phyloP scores from a whole-genome alignment of 2,888 invertebrate species.

The Maniola hyperantus region DNA sequence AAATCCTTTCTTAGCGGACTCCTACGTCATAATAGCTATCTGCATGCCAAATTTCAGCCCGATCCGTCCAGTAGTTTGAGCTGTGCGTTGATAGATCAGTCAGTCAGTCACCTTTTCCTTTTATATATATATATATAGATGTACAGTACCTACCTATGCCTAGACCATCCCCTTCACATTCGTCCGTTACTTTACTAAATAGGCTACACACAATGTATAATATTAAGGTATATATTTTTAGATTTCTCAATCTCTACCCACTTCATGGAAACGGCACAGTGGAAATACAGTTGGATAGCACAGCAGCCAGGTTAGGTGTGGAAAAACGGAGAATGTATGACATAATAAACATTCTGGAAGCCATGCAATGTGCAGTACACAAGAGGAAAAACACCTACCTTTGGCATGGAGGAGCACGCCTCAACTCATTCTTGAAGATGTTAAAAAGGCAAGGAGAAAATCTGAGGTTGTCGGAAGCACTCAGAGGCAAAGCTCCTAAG shows the following conservation, averaged over 20 bases:
- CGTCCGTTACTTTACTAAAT: no score
- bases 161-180: no score
- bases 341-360: conserved; percentile 88
- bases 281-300: conserved; percentile 85
- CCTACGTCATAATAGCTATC: no score
- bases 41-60: no score
- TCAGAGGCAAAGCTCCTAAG: conserved; percentile 75
- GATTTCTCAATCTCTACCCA: conserved; percentile 82
- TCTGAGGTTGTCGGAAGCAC: conserved; percentile 77
- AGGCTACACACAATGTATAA: neutral
- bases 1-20: no score
- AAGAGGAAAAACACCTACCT: conserved; percentile 86
- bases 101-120: no score
- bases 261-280: conserved; percentile 73
- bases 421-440: conserved; percentile 82
- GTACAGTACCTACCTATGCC: no score
- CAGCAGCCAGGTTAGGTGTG: conserved; percentile 84
- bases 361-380: conserved; percentile 86
- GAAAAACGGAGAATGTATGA: conserved; percentile 88
- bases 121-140: no score
- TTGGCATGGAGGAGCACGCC: conserved; percentile 86
- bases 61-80: no score
- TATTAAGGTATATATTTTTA: conserved; percentile 46
- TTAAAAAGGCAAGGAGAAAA: conserved; percentile 83
- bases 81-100: no score